Conservation (phyloP, 2,888 invertebrate species). For the Thecophora atra region DNA sequence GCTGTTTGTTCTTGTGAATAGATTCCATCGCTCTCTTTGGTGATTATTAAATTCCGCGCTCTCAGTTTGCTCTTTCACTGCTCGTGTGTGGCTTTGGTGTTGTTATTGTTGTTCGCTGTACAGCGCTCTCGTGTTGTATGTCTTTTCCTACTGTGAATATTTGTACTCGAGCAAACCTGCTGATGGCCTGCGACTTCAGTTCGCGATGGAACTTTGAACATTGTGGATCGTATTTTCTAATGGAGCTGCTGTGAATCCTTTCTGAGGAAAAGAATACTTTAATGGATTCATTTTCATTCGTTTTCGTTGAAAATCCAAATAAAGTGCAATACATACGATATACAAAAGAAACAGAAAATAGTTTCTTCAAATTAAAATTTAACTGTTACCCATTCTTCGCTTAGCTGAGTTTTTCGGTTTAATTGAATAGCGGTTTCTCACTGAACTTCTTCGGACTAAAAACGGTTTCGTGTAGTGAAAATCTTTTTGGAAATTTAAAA, state of each 20-base stretch:
- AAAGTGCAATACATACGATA: slow-evolving; percentile 37
- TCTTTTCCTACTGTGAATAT: slow-evolving; percentile 30
- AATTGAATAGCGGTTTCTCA: slow-evolving; percentile 13
- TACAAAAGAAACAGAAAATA: slow-evolving; percentile 30
- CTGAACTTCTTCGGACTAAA: slow-evolving; percentile 1
- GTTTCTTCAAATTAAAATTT: slow-evolving; percentile 35
- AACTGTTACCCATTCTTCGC: too few relatives aligned
- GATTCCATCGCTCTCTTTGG: not conserved
- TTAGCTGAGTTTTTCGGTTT: too few relatives aligned
- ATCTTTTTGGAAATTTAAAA: not conserved
- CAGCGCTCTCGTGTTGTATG: slow-evolving; percentile 22
- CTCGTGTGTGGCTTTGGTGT: not conserved
- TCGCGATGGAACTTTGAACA: slow-evolving; percentile 65
- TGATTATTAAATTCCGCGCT: not conserved
- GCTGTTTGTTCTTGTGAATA: not conserved
- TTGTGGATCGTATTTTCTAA: slow-evolving; percentile 56
- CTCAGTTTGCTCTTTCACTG: not conserved
- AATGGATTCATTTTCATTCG: slow-evolving; percentile 27
- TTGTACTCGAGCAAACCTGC: slow-evolving; percentile 37
- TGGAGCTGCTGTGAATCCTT: slow-evolving; percentile 32
- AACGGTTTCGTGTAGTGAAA: slow-evolving; percentile 30
- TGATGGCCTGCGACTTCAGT: slow-evolving; percentile 49
- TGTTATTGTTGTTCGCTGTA: slow-evolving; percentile 38
- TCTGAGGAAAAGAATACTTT: slow-evolving; percentile 21
- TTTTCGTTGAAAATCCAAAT: slow-evolving; percentile 38